phyloP scores from a whole-genome alignment of 2,888 invertebrate genomes.

The Trachelus tabidus region DNA sequence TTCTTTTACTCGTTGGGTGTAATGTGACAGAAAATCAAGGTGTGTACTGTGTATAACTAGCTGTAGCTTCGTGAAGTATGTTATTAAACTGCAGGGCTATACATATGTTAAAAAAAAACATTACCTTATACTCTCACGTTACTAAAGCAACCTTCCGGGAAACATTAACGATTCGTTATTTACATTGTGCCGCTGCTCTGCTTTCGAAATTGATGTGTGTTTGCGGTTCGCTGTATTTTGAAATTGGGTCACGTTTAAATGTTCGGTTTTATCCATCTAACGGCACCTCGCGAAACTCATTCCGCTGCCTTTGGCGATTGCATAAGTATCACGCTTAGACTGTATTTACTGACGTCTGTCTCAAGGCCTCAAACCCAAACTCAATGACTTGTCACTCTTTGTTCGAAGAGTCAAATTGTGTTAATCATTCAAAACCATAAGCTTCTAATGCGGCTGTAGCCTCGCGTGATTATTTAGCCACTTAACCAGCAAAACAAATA shows the following conservation, averaged over 20 bases:
- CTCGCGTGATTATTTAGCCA: not conserved
- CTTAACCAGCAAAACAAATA: not conserved
- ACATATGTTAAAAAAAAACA: not conserved
- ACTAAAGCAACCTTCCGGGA: not conserved
- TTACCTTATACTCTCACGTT: not conserved
- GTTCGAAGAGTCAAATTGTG: not conserved
- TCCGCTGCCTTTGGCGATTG: slow-evolving; percentile 1
- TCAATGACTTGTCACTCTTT: slow-evolving; percentile 21
- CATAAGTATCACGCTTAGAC: slow-evolving; percentile 17
- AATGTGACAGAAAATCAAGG: not conserved
- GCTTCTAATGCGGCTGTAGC: not conserved
- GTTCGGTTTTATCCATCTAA: not conserved
- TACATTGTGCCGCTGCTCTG: not conserved
- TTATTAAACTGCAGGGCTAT: not conserved
- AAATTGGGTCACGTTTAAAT: slow-evolving; percentile 14
- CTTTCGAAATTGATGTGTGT: not conserved
- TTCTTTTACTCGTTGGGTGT: not conserved
- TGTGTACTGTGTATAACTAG: not conserved
- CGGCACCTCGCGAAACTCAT: not conserved
- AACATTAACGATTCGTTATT: not conserved
- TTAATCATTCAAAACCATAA: not conserved
- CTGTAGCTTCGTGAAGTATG: not conserved
- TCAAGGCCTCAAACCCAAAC: slow-evolving; percentile 24
- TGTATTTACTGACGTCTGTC: slow-evolving; percentile 14
- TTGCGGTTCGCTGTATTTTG: not conserved